Evolutionary conservation across 2,113 vertebrate species (phyloP), one percentile per base, ranked within the genome.

Genomic region (Sinocyclocheilus anshuiensis): DNA sequence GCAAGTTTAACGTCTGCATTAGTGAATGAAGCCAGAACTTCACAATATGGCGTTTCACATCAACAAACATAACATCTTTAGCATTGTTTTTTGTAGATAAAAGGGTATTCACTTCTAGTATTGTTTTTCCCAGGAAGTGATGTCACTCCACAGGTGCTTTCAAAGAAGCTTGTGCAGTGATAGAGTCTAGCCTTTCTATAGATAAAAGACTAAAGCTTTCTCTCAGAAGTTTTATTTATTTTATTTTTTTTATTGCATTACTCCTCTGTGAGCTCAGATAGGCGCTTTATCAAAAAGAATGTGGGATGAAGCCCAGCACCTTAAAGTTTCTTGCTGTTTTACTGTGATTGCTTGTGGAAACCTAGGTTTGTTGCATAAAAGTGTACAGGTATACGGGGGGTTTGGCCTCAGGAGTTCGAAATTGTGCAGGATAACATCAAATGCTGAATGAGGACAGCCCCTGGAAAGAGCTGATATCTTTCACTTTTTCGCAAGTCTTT

Each of bases 111-210:
- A 29, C 6, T 69, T 2, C 7, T 69, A 7, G 74, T 61, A 76
- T 24, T 42, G 87, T 86, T 80, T 50, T 53, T 53, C 50, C 15
- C n/a, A 71, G 48, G 55, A 42, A 77, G 84, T 92, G 88, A 93
- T 85, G 86, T 92, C 89, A 90, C 36, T 24, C 72, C n/a, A 71
- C 87, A 76, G 67, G 55, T 81, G 24, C 71, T 18, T n/a, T n/a
- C n/a, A n/a, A n/a, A n/a, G n/a, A n/a, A n/a, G n/a, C n/a, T n/a
- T n/a, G n/a, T n/a, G n/a, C n/a, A n/a, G n/a, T n/a, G n/a, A n/a
- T n/a, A n/a, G n/a, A n/a, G n/a, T n/a, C n/a, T n/a, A n/a, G n/a
- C n/a, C n/a, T n/a, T n/a, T n/a, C n/a, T n/a, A n/a, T n/a, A n/a
- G n/a, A n/a, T n/a, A n/a, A n/a, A n/a, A n/a, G n/a, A n/a, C n/a